A percentile compares a stretch with the other conserved stretches of the same genome.
Evolutionary conservation across 2,797 vertebrate species (phyloP).

Genomic region (Allobates femoralis): DNA sequence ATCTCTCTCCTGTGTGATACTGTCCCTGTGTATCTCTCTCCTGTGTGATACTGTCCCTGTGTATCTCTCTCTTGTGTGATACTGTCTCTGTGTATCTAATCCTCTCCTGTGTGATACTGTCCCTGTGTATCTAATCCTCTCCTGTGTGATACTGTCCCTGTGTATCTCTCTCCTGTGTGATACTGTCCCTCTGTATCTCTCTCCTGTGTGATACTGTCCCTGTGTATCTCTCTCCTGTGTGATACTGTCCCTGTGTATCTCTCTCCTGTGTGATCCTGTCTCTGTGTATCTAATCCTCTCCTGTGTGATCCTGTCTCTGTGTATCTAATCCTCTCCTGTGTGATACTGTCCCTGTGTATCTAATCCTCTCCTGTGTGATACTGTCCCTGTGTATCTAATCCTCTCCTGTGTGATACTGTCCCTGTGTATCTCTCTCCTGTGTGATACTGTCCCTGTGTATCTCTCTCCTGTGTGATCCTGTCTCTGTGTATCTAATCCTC

Average conservation of each 20-base stretch:
- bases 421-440: no score
- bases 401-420: neutral
- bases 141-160: neutral
- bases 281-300: neutral
- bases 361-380: no score
- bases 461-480: neutral
- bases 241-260: neutral
- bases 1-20: neutral
- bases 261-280: no score
- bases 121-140: no score
- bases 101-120: neutral
- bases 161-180: no score
- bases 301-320: neutral
- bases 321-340: no score
- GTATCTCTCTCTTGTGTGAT: no score
- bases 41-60: neutral
- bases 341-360: neutral
- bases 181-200: no score
- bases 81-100: no score
- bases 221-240: no score
- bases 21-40: no score
- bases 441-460: neutral
- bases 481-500: neutral
- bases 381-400: no score
- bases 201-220: neutral